Percentiles rank a stretch among this genome's conserved stretches.
phyloP scores from a whole-genome alignment of 2,888 invertebrate species.

The Stomorhina lunata region DNA sequence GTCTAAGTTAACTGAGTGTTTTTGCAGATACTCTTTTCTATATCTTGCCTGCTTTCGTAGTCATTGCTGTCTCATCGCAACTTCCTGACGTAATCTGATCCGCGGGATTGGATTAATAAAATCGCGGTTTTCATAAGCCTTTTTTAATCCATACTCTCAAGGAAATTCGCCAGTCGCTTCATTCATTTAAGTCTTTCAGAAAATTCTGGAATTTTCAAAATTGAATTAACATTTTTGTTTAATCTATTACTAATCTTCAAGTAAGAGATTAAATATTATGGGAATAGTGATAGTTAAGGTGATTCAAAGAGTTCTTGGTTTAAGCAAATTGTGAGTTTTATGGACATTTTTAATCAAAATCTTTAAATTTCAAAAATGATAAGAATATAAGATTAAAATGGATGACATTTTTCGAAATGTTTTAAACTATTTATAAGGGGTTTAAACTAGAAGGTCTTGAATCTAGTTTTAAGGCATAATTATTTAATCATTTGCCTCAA shows the following conservation, averaged over 20 bases:
- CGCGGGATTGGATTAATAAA: slow-evolving; percentile 22
- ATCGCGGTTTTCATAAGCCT: neutral
- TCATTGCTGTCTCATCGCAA: neutral
- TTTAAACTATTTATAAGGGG: no score
- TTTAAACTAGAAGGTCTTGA: no score
- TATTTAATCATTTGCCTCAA: no score
- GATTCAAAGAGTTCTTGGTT: no score
- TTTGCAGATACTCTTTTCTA: no score
- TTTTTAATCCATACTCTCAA: neutral
- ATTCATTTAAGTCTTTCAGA: neutral
- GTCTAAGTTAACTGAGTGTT: neutral
- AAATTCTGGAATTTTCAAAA: neutral
- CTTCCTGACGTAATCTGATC: slow-evolving; percentile 36
- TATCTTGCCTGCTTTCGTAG: neutral
- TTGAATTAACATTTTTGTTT: neutral
- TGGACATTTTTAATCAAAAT: no score
- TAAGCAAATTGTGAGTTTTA: no score
- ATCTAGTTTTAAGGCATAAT: no score
- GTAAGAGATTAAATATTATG: neutral
- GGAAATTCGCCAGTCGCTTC: neutral
- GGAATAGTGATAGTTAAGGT: no score
- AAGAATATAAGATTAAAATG: no score
- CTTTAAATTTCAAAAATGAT: no score
- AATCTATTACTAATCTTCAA: neutral
- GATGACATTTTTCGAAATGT: no score